These are phyloP conservation scores for Shinisaurus crocodilurus DNA, from an alignment of 2,113 vertebrate genomes.

Conservation along the genomic window DNA sequence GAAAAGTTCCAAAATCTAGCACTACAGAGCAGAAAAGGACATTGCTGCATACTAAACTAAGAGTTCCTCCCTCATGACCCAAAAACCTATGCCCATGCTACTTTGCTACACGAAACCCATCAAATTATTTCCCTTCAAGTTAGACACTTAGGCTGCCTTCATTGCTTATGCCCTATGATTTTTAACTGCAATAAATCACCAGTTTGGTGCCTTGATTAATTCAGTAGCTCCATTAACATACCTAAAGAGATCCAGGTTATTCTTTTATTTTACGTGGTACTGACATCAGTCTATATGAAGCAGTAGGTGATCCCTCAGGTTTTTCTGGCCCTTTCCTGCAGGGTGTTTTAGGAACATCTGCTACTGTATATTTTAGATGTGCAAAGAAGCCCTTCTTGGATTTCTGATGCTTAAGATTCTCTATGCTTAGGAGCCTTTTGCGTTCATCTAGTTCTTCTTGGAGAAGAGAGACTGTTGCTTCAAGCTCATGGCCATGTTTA, in stretches of 20 bases:
- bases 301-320: constrained; percentile 3
- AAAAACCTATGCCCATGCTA: not conserved
- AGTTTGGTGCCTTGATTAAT: not conserved
- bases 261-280: constrained; percentile 48
- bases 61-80: not conserved
- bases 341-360: constrained; percentile 65
- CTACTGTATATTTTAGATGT: constrained; percentile 83
- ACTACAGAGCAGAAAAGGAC: not conserved
- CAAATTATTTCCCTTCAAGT: not conserved
- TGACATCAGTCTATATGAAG: constrained; percentile 51
- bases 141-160: not conserved
- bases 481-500: constrained; percentile 74
- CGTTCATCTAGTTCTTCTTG: constrained; percentile 71
- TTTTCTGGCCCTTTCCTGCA: constrained; percentile 71
- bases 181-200: not conserved
- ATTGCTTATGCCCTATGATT: not conserved
- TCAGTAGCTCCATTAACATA: not conserved
- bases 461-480: constrained; percentile 73
- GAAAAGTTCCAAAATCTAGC: not conserved
- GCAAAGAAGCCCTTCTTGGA: constrained; percentile 80
- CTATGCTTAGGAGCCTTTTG: constrained; percentile 34
- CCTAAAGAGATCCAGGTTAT: not conserved
- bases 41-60: too few species aligned
- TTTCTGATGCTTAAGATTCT: constrained; percentile 73
- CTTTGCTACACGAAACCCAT: not conserved